Percentiles rank a stretch among this genome's conserved stretches.
phyloP scores from a whole-genome alignment of 2,113 vertebrate genomes.

The Notothenia rossii region DNA sequence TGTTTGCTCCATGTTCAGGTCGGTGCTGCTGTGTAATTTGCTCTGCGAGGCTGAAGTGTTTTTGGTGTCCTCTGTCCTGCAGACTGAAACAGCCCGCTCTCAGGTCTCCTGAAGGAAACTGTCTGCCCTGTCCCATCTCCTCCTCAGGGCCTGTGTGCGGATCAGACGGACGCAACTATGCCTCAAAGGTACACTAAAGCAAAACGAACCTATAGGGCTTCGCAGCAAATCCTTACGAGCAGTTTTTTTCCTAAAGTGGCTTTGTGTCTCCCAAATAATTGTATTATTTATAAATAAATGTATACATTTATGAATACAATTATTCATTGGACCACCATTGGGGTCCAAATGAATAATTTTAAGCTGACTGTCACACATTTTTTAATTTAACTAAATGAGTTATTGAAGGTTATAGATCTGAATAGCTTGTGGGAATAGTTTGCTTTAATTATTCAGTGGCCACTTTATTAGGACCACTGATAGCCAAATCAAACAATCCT shows the following conservation, averaged over 20 bases:
- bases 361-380: background rate
- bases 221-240: background rate
- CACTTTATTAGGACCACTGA: background rate
- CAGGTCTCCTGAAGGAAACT: constrained; percentile 88
- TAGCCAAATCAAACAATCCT: background rate
- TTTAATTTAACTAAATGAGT: background rate
- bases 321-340: background rate
- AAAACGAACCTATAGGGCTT: background rate
- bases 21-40: constrained; percentile 32
- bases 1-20: constrained; percentile 35
- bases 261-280: background rate
- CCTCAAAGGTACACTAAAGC: constrained; percentile 88
- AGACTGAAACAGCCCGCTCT: constrained; percentile 91
- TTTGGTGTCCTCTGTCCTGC: constrained; percentile 33
- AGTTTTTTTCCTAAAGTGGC: background rate
- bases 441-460: background rate
- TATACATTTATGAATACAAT: too few species aligned
- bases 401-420: background rate
- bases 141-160: constrained; percentile 91
- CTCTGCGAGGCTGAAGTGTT: constrained; percentile 37
- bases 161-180: constrained; percentile 96
- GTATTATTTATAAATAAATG: too few species aligned
- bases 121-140: constrained; percentile 91
- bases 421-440: background rate
- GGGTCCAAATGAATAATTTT: background rate